phyloP scores from a whole-genome alignment of 2,797 vertebrate genomes.

The Carduelis carduelis region DNA sequence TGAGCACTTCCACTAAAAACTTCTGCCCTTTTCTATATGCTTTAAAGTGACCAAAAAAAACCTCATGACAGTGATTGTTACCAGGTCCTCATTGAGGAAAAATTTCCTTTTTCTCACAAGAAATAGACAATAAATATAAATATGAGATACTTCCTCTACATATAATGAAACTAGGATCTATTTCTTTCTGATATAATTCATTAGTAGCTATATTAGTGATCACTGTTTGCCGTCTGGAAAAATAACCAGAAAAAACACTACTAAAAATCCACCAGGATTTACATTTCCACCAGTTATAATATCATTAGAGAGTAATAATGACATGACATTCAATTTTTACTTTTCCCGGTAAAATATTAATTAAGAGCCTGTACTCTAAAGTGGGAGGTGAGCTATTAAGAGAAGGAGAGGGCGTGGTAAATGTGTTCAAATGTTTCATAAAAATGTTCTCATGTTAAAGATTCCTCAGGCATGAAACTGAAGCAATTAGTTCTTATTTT shows the following conservation, averaged over 20 bases:
- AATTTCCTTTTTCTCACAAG: background rate
- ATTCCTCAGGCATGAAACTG: background rate
- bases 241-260: background rate
- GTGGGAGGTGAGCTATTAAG: background rate
- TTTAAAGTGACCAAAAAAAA: constrained; percentile 16
- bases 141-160: background rate
- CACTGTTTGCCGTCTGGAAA: background rate
- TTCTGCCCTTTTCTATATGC: background rate
- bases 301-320: background rate
- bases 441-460: background rate
- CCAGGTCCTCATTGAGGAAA: background rate
- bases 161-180: background rate
- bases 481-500: constrained; percentile 9
- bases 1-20: constrained; percentile 34
- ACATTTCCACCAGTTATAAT: background rate
- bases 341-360: background rate
- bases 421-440: background rate
- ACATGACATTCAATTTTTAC: background rate
- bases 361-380: background rate
- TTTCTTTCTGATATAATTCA: background rate
- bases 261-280: background rate
- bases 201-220: background rate
- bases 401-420: background rate
- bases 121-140: background rate
- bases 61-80: background rate